Evolutionary conservation across 2,113 vertebrate genomes (phyloP).

Genomic region (Scophthalmus maximus): DNA sequence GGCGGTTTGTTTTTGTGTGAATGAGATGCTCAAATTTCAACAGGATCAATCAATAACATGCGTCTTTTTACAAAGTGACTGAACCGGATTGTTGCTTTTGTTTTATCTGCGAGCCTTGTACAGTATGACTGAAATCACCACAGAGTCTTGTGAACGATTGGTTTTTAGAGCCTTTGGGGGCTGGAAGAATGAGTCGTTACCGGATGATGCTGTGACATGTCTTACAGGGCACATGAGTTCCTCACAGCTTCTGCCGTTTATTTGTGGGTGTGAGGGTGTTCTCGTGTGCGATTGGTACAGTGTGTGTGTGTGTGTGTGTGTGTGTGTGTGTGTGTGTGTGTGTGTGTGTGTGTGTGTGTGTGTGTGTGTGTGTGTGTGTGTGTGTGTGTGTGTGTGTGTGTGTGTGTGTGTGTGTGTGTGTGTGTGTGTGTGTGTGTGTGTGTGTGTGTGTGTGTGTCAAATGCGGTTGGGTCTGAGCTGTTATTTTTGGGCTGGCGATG

Average conservation of each 20-base stretch:
- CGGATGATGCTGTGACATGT: conserved; percentile 67
- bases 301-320: conserved; percentile 11
- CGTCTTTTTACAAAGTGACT: conserved; percentile 1
- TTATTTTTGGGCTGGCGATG: conserved; percentile 60
- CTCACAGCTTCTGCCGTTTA: conserved; percentile 45
- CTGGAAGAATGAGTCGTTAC: conserved; percentile 63
- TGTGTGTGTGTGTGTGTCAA: conserved; percentile 28
- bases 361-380: conserved; percentile 51
- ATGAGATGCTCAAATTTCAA: conserved; percentile 30
- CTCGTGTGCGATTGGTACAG: conserved; percentile 33
- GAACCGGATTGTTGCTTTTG: conserved; percentile 21
- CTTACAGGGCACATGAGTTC: conserved; percentile 52
- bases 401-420: conserved; percentile 52
- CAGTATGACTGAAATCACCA: conserved; percentile 40
- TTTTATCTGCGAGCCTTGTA: conserved; percentile 13
- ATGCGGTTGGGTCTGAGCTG: conserved; percentile 60
- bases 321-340: conserved; percentile 9
- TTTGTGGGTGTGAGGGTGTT: conserved; percentile 61
- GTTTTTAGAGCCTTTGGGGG: conserved; percentile 41
- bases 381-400: conserved; percentile 14
- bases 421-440: conserved; percentile 36
- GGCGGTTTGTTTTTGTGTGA: conserved; percentile 28
- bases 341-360: conserved; percentile 45
- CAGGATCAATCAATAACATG: conserved; percentile 18
- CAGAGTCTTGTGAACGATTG: conserved; percentile 59